Base-by-base conservation (phyloP, 2,888 invertebrate genomes). In the Lithodes maja region DNA sequence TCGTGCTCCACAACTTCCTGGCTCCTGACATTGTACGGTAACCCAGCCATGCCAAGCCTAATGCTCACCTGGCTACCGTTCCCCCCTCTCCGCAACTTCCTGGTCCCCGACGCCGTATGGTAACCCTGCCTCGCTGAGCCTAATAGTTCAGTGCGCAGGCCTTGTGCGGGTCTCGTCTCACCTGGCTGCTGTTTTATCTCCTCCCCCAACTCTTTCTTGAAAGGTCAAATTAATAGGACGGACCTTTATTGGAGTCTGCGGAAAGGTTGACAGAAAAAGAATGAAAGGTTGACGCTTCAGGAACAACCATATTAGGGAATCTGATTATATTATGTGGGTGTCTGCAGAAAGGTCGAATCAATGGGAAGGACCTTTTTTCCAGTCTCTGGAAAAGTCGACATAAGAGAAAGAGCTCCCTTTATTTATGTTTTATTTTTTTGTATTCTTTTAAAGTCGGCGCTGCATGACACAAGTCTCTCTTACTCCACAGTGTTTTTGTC, bases 1-100 rank as follows among this genome's bases (percentile, higher is more conserved):
- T 85, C 17, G 89, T 80, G 3, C 69, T 89, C 74, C 82, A 89
- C 17, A 87, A 90, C 82, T 85, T 86, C 52, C 81, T 91, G 54
- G 83, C 90, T 33, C 90, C 90, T 3, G 83, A 75, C 52, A 15
- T 69, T 17, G 74, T 49, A 49, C 85, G 87, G 87, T 90, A 90
- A 90, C 90, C 90, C 88, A 85, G 74, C 80, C 83, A 89, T 33
- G 33, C 53, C 55, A 49, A 49, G 52, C 71, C 71, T 71, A 71
- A 71, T 15, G 71, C 15, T 71, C 3, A n/a, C 17, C 17, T 71
- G 71, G 71, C 17, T 71, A 9, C 71, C 7, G 7, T 71, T 71
- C 7, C 71, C 71, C 71, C 71, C 61, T 12, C 80, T 61, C 55
- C 80, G 55, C 61, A 5, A 15, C 74, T 74, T n/a, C 15, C 17